Base-by-base conservation (phyloP, 2,797 vertebrate species). In the Neostethus bicornis region DNA sequence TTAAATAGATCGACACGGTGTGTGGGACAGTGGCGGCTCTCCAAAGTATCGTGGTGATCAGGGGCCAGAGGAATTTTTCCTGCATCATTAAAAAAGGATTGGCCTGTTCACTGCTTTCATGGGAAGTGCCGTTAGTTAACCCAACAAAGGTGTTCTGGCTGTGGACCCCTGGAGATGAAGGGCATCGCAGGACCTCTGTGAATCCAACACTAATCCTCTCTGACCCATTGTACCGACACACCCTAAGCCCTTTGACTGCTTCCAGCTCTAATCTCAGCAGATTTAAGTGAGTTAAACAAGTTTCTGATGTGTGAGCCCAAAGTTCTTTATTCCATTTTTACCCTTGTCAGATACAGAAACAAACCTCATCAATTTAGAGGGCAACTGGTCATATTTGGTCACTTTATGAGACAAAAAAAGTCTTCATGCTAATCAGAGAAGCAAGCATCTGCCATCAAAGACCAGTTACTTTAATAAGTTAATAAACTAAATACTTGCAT, bases 1-100 rank as follows among this genome's bases (percentile, higher is more conserved):
- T 86, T 79, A 80, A 84, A 80, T n/a, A 81, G 82, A 75, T 73
- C 19, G 34, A 71, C 81, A 66, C 43, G 78, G 79, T 65, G 81
- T 74, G 66, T 46, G 60, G 79, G 81, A 84, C 87, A 88, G 87
- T 79, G 81, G 79, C 57, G 37, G 72, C 56, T 57, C 73, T 79
- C 66, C 10, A 73, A 80, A 73, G 79, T 75, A 48, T 44, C 64
- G 84, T 60, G 72, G 67, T 79, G 75, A 86, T 87, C 85, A 52
- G 77, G n/a, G 80, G 62, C 72, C 83, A 42, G 57, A 80, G 88
- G 85, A 86, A 88, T 86, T 86, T 82, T 83, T 80, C 81, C 82
- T 79, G 83, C 85, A 89, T 88, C 86, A 90, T 89, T 90, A 90
- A 90, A 90, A 90, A 90, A 63, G 86, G 87, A 89, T 90, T 85